phyloP scores from a whole-genome alignment of 2,113 vertebrate genomes.

The Pelecanus crispus region DNA sequence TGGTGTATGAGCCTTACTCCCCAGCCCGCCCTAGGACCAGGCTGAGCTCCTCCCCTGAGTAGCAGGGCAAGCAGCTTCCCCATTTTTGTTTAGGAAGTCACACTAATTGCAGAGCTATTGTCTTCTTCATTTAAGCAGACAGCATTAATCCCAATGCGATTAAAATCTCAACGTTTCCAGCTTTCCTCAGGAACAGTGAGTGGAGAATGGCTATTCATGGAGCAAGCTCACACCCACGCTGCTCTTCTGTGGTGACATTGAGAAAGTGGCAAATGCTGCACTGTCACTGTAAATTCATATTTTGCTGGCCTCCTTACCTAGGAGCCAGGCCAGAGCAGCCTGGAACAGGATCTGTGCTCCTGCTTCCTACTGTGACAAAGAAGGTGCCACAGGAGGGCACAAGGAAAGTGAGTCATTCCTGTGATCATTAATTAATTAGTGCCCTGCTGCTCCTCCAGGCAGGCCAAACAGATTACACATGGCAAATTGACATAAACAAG shows the following conservation, averaged over 20 bases:
- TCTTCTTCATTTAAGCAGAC: neutral
- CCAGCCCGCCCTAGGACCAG: neutral
- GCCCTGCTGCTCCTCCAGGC: conserved; percentile 38
- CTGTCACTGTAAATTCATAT: accelerated
- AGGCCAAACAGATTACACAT: neutral
- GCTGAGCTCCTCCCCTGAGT: neutral
- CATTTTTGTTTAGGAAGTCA: neutral
- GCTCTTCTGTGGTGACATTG: neutral
- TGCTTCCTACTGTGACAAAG: neutral
- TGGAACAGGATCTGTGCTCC: neutral
- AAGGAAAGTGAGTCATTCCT: conserved; percentile 22
- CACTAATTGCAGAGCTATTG: neutral
- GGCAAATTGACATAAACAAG: neutral
- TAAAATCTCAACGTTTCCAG: neutral
- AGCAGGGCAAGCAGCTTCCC: neutral
- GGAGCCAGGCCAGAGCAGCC: neutral
- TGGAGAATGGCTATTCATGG: neutral
- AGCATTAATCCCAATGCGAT: neutral
- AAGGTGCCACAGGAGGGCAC: conserved; percentile 11
- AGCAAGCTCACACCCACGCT: neutral
- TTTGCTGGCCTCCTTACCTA: neutral
- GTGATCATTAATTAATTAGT: conserved; percentile 40
- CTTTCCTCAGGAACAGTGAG: neutral
- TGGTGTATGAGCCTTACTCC: neutral
- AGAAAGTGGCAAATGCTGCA: neutral